Percentiles rank a stretch among this genome's conserved stretches.
phyloP scores from a whole-genome alignment of 35 echinoderm and acorn worm species.

The Hemicentrotus pulcherrimus region DNA sequence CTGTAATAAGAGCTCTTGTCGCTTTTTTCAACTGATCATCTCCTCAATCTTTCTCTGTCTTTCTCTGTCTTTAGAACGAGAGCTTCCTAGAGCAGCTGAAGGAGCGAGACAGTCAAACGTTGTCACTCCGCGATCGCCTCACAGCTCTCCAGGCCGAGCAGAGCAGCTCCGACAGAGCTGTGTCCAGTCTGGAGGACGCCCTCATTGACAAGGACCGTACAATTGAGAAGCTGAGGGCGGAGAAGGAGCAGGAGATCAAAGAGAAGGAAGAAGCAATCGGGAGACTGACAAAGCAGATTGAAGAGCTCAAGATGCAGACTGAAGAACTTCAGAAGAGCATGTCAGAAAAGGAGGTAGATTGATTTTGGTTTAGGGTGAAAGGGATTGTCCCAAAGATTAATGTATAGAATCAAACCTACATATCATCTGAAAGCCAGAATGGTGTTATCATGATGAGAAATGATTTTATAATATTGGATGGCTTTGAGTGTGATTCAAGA shows the following conservation, averaged over 20 bases:
- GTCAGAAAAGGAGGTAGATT: conserved; percentile 85
- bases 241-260: conserved; percentile 60
- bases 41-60: conserved; percentile 5
- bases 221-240: conserved; percentile 61
- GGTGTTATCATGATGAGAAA: too few species aligned
- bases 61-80: conserved; percentile 75
- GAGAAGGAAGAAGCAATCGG: conserved; percentile 72
- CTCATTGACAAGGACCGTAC: conserved; percentile 85
- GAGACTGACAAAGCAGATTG: conserved; percentile 60
- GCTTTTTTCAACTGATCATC: not conserved
- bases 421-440: too few species aligned
- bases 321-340: conserved; percentile 70
- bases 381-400: too few species aligned
- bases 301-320: conserved; percentile 68
- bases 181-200: conserved; percentile 96
- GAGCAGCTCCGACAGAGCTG: conserved; percentile 87
- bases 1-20: not conserved
- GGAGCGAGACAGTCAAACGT: conserved; percentile 72
- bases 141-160: conserved; percentile 76
- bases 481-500: too few species aligned
- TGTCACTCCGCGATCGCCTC: conserved; percentile 56
- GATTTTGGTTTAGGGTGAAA: too few species aligned
- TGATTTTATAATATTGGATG: too few species aligned
- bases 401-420: too few species aligned
- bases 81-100: conserved; percentile 90